Evolutionary conservation across 2,113 vertebrate species (phyloP).

Genomic region (Tetrax tetrax): DNA sequence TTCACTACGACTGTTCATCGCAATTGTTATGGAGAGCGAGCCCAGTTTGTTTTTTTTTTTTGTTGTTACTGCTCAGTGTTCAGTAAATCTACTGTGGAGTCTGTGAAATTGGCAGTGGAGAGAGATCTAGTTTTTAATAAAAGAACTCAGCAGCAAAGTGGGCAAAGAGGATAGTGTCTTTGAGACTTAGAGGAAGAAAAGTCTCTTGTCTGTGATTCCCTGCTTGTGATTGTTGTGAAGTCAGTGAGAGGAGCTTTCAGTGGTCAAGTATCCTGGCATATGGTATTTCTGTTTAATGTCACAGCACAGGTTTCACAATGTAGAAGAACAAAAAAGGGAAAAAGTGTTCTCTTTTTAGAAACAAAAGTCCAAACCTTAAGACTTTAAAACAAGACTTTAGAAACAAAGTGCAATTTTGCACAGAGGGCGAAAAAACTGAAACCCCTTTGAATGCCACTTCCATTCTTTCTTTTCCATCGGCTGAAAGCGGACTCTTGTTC

Average conservation of each 20-base stretch:
- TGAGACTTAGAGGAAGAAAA: not conserved
- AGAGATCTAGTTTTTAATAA: conserved; percentile 50
- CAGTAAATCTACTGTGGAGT: not conserved
- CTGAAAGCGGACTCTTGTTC: conserved; percentile 60
- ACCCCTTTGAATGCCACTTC: conserved; percentile 68
- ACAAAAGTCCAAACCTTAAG: conserved; percentile 15
- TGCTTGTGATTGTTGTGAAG: conserved; percentile 46
- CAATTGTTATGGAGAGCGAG: not conserved
- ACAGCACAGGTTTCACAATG: conserved; percentile 57
- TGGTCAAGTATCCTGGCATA: conserved; percentile 32
- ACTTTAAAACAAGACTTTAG: not conserved
- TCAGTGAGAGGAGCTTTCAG: conserved; percentile 36
- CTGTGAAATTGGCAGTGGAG: not conserved
- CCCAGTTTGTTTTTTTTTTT: not conserved
- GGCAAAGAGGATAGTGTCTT: conserved; percentile 23
- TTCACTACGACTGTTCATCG: not conserved
- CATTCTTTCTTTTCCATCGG: conserved; percentile 55
- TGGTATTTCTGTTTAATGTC: conserved; percentile 42
- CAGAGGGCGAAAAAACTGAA: conserved; percentile 7
- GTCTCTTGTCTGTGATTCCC: conserved; percentile 2
- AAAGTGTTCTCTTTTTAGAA: conserved; percentile 18
- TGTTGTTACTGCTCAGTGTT: not conserved
- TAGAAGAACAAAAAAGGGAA: conserved; percentile 3
- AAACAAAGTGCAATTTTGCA: conserved; percentile 62
- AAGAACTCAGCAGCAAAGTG: conserved; percentile 72